Evolutionary conservation across 2,888 invertebrate species (phyloP).

Genomic region (Acrocera orbiculus): DNA sequence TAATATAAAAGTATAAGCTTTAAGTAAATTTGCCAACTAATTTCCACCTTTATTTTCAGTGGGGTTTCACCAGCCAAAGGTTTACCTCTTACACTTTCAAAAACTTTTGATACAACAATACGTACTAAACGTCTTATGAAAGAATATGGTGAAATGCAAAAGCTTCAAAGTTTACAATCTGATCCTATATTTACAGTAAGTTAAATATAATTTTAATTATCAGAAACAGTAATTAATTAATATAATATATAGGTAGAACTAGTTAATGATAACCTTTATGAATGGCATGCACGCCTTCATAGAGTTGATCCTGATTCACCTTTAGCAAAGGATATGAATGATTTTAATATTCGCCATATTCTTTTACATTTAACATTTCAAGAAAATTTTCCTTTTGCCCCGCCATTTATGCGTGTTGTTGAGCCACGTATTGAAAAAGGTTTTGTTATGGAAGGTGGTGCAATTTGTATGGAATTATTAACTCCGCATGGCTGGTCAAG

Average conservation of each 20-base stretch:
- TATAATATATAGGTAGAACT: slow-evolving; percentile 44
- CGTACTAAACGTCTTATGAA: slow-evolving; percentile 71
- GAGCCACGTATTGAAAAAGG: slow-evolving; percentile 67
- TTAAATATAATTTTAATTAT: no score
- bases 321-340: slow-evolving; percentile 62
- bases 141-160: slow-evolving; percentile 64
- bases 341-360: slow-evolving; percentile 55
- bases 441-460: slow-evolving; percentile 81
- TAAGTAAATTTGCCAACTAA: no score
- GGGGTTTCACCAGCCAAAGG: slow-evolving; percentile 32
- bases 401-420: slow-evolving; percentile 69
- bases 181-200: slow-evolving; percentile 57
- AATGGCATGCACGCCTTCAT: slow-evolving; percentile 70
- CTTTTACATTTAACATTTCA: slow-evolving; percentile 67
- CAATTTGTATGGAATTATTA: slow-evolving; percentile 75
- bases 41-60: slow-evolving; percentile 9
- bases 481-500: slow-evolving; percentile 80
- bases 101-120: slow-evolving; percentile 42
- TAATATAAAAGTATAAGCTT: no score
- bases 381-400: slow-evolving; percentile 76
- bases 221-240: neutral
- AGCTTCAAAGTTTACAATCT: slow-evolving; percentile 46
- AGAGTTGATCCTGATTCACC: slow-evolving; percentile 72
- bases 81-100: slow-evolving; percentile 34
- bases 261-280: slow-evolving; percentile 71